Percentiles rank a stretch among this genome's conserved stretches.
phyloP scores from a whole-genome alignment of 64 coral and sea anemone species.

The Actinia tenebrosa region DNA sequence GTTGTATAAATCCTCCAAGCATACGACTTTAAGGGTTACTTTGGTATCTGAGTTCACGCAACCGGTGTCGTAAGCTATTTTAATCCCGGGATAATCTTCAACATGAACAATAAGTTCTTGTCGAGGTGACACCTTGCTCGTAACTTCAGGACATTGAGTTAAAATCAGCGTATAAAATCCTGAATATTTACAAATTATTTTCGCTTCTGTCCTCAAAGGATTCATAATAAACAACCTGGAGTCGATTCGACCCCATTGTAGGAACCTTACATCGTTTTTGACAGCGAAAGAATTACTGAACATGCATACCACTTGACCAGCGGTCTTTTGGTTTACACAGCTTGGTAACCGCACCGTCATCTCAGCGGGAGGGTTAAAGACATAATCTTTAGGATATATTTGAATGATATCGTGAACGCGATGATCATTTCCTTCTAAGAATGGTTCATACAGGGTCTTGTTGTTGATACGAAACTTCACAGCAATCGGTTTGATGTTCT shows the following conservation, averaged over 20 bases:
- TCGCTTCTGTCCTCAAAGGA: constrained; percentile 42
- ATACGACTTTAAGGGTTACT: constrained; percentile 63
- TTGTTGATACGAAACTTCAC: constrained; percentile 54
- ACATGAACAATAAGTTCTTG: constrained; percentile 4
- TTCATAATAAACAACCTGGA: constrained; percentile 61
- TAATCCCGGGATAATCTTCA: constrained; percentile 38
- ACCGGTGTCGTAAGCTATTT: constrained; percentile 15
- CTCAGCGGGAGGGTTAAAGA: constrained; percentile 55
- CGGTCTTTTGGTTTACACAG: constrained; percentile 42
- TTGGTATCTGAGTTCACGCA: constrained; percentile 34
- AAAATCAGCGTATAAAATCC: constrained; percentile 68
- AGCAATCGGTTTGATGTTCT: constrained; percentile 18
- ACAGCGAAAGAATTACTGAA: constrained; percentile 36
- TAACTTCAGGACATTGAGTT: constrained; percentile 67
- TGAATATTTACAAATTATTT: constrained; percentile 52
- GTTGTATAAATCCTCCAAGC: constrained; percentile 65
- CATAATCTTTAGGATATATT: constrained; percentile 61
- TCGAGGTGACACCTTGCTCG: constrained; percentile 22
- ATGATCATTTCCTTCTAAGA: constrained; percentile 67
- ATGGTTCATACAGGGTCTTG: constrained; percentile 62
- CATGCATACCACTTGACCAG: constrained; percentile 79
- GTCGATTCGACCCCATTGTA: constrained; percentile 64
- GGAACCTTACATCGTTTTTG: constrained; percentile 16
- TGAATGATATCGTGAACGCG: constrained; percentile 78
- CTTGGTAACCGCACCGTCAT: constrained; percentile 53